Evolutionary conservation across 2,888 invertebrate genomes (phyloP).

Genomic region (Germaria angustata): DNA sequence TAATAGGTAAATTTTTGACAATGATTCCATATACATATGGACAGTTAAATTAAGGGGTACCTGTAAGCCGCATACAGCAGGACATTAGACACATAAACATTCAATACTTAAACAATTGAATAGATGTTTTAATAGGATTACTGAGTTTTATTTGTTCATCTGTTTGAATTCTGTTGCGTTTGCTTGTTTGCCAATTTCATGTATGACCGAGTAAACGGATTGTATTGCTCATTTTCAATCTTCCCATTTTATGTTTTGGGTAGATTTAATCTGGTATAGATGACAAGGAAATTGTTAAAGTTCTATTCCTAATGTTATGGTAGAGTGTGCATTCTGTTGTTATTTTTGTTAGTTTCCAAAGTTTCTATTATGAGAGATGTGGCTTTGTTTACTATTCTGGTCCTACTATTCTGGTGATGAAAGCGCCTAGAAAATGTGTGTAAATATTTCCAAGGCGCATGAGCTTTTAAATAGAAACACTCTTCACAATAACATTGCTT

Average conservation of each 20-base stretch:
- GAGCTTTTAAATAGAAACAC: too few species aligned
- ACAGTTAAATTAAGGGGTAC: conserved; percentile 19
- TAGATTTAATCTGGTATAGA: conserved; percentile 24
- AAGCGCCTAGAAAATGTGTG: background rate
- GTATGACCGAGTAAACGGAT: conserved; percentile 43
- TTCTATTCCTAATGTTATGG: conserved; percentile 6
- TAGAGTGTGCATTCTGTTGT: background rate
- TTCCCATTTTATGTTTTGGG: background rate
- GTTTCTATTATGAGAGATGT: background rate
- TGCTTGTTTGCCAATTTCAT: conserved; percentile 58
- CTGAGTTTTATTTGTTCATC: conserved; percentile 23
- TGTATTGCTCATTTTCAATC: conserved; percentile 14
- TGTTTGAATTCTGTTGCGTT: background rate
- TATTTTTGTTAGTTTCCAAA: background rate
- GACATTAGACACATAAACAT: background rate
- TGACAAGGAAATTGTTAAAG: conserved; percentile 20
- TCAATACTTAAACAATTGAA: conserved; percentile 7
- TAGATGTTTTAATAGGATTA: conserved; percentile 22
- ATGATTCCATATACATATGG: background rate
- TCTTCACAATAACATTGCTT: too few species aligned
- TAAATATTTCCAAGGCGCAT: too few species aligned
- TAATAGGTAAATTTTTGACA: background rate
- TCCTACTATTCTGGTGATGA: background rate
- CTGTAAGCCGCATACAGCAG: conserved; percentile 44
- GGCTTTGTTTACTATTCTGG: background rate